Evolutionary conservation across 2,797 vertebrate genomes (phyloP).

Genomic region (Staurois parvus): DNA sequence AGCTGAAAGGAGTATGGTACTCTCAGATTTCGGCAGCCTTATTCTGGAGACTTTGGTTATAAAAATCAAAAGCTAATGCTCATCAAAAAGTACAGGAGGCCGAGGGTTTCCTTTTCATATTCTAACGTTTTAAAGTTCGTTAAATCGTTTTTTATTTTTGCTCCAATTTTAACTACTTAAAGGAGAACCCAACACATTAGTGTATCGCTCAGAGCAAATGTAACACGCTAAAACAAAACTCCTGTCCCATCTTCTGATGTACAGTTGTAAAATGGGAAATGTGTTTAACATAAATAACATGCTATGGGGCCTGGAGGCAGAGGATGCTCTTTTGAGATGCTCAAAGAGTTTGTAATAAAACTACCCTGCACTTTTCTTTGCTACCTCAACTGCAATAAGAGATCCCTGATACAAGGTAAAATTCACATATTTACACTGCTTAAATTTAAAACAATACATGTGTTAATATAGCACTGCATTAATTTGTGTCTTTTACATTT

Average conservation of each 20-base stretch:
- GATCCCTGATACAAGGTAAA: too few species aligned
- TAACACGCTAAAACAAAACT: too few species aligned
- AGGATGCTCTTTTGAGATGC: background rate
- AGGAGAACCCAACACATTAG: background rate
- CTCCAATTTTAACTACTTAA: background rate
- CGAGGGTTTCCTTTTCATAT: conserved; percentile 17
- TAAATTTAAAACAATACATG: too few species aligned
- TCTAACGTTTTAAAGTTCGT: background rate
- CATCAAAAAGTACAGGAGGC: conserved; percentile 24
- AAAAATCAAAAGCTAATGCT: conserved; percentile 31
- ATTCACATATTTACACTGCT: too few species aligned
- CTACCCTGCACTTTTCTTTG: background rate
- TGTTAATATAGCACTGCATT: too few species aligned
- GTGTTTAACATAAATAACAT: background rate
- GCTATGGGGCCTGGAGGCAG: background rate
- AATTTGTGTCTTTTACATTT: too few species aligned
- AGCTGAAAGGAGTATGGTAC: conserved; percentile 25
- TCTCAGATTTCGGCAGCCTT: background rate
- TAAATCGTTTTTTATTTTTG: background rate
- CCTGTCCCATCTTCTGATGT: too few species aligned
- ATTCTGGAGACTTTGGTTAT: conserved; percentile 16
- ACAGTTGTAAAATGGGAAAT: background rate
- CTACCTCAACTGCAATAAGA: background rate
- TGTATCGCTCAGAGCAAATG: background rate
- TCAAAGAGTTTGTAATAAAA: background rate